Percentiles rank a stretch among this genome's conserved stretches.
Conservation (phyloP, 2,797 vertebrate genomes). For the Nyctalus aviator region DNA sequence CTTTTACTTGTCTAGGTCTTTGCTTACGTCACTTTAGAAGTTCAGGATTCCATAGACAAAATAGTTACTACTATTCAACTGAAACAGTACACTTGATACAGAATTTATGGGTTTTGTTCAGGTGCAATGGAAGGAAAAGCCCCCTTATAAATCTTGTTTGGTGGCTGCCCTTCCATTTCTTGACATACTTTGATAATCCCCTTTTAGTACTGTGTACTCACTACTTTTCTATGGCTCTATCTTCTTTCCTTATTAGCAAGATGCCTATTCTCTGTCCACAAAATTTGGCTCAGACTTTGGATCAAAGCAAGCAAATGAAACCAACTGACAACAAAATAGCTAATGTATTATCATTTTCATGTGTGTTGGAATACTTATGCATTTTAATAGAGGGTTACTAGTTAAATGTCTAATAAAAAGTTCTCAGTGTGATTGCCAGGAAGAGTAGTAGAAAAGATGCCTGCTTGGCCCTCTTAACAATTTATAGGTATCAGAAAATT, state of each 20-base stretch:
- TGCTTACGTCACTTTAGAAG: constrained; percentile 25
- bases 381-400: constrained; percentile 22
- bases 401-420: neutral
- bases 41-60: neutral
- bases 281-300: constrained; percentile 2
- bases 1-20: neutral
- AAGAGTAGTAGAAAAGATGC: neutral
- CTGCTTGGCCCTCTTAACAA: constrained; percentile 25
- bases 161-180: neutral
- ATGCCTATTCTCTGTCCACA: neutral
- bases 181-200: neutral
- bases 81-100: neutral
- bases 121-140: neutral
- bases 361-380: neutral
- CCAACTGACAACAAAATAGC: neutral
- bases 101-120: neutral
- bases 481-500: neutral
- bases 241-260: neutral
- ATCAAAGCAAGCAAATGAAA: constrained; percentile 51
- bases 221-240: neutral
- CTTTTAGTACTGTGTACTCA: neutral
- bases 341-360: constrained; percentile 44
- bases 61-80: neutral
- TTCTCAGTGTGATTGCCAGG: neutral
- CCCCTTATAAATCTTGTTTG: neutral